Percentiles rank a stretch among this genome's conserved stretches.
Evolutionary conservation across 2,797 vertebrate species (phyloP).

Genomic region (Astyanax mexicanus): DNA sequence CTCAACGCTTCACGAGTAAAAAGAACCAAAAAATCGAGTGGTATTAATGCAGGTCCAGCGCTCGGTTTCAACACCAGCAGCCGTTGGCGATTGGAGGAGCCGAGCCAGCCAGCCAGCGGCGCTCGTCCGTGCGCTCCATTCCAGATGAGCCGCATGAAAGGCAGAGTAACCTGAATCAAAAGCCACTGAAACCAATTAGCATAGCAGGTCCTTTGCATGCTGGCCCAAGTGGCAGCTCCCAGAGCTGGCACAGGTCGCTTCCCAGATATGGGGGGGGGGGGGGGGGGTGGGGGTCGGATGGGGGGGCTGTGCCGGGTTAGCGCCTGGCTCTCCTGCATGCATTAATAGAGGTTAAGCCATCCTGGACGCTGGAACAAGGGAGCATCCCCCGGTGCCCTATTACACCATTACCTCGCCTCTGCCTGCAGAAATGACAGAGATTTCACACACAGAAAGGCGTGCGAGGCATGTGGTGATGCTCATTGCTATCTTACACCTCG

Average conservation of each 20-base stretch:
- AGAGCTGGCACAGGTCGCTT: neutral
- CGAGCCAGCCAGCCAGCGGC: neutral
- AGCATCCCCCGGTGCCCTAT: conserved; percentile 48
- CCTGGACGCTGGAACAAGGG: conserved; percentile 20
- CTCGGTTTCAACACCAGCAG: neutral
- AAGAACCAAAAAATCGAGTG: neutral
- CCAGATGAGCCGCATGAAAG: conserved; percentile 7
- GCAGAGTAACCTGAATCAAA: neutral
- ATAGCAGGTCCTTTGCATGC: conserved; percentile 15
- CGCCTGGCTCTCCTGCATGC: neutral
- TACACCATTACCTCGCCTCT: conserved; percentile 43
- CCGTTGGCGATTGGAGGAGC: neutral
- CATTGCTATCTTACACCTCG: too few relatives aligned
- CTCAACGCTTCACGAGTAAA: neutral
- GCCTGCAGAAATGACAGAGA: conserved; percentile 47
- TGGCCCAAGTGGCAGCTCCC: neutral
- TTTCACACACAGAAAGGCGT: too few relatives aligned
- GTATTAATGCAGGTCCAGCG: neutral
- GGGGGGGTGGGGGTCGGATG: too few relatives aligned
- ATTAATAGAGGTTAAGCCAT: conserved; percentile 52
- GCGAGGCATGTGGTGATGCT: too few relatives aligned
- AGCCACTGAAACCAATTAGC: conserved; percentile 23
- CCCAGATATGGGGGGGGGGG: neutral
- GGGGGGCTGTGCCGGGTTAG: neutral
- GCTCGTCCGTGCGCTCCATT: neutral